Base-by-base conservation (phyloP, 2,797 vertebrate species). In the Petrocephalus sullivani region DNA sequence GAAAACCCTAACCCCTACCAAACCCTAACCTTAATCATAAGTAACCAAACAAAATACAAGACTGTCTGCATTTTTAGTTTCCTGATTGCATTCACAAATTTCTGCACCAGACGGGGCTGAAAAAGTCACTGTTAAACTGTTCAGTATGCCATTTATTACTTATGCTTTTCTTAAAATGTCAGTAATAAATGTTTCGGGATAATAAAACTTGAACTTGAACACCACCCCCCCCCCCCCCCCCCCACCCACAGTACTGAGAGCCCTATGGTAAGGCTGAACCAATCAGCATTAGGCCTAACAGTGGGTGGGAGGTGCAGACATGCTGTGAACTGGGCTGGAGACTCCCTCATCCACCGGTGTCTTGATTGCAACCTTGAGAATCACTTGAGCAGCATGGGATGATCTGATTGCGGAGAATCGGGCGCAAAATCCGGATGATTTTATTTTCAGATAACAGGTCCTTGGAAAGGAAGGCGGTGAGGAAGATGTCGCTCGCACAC, bases 311-410 rank as follows among this genome's bases (percentile, higher is more conserved):
- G 12, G 28, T 2, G 9, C 21, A 28, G 83, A 51, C 23, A 21
- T 67, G 23, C 54, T 37, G 53, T 2, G 23, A 82, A 33, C 9
- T 2, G 19, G n/a, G 9, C 33, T 6, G 53, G 0, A 51, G n/a
- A 28, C 8, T 90, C 87, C 81, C 89, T 37, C 14, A 67, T 37
- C 53, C 90, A 90, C 86, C 49, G 2, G 71, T 4, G 64, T 19
- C 86, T 87, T 90, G 91, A 90, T 92, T 92, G 91, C 89, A 90
- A 67, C 86, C 90, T 91, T 86, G 87, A 91, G 91, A 91, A 92
- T 91, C 92, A 91, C 16, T 84, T 82, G 57, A 57, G 49, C 86
- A 89, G 85, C 86, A 88, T 28, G 33, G 84, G 86, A 90, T 87
- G 88, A 91, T 91, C 90, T 92, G 90, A 92, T 91, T 91, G 91